A percentile compares a stretch with the other conserved stretches of the same genome.
Conservation (phyloP, 2,888 invertebrate species). For the Mechanitis mazaeus region DNA sequence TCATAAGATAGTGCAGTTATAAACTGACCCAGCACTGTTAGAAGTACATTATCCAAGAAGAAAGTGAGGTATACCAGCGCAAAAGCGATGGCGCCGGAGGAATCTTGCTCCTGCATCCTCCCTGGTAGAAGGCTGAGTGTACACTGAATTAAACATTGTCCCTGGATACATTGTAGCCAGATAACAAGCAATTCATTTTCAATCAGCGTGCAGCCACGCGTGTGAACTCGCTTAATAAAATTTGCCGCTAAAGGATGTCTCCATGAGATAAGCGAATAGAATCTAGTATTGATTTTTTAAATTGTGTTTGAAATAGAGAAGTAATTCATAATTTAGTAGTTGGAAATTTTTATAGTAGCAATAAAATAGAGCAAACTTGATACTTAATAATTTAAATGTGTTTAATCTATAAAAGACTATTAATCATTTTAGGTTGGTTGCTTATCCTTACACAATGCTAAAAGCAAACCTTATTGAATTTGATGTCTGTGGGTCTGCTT, state of each 20-base stretch:
- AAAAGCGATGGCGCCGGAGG: constrained; percentile 42
- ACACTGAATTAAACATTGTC: constrained; percentile 13
- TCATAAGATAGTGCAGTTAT: constrained; percentile 9
- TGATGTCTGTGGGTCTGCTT: too few species aligned
- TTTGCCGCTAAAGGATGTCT: constrained; percentile 42
- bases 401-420: too few species aligned
- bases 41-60: constrained; percentile 89
- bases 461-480: too few species aligned
- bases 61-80: constrained; percentile 82
- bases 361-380: too few species aligned
- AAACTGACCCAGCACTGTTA: constrained; percentile 86
- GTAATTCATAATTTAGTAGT: too few species aligned
- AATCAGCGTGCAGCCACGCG: constrained; percentile 54
- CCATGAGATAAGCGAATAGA: constrained; percentile 22
- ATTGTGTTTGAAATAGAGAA: not conserved
- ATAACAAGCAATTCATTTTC: constrained; percentile 47
- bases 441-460: too few species aligned
- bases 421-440: too few species aligned
- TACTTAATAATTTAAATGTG: too few species aligned
- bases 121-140: constrained; percentile 13
- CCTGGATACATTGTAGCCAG: constrained; percentile 28
- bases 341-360: too few species aligned
- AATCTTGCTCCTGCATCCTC: constrained; percentile 30
- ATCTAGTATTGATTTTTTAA: not conserved
- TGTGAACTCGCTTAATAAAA: constrained; percentile 41